Base-by-base conservation (phyloP, 2,113 vertebrate species). In the Mirza zaza region DNA sequence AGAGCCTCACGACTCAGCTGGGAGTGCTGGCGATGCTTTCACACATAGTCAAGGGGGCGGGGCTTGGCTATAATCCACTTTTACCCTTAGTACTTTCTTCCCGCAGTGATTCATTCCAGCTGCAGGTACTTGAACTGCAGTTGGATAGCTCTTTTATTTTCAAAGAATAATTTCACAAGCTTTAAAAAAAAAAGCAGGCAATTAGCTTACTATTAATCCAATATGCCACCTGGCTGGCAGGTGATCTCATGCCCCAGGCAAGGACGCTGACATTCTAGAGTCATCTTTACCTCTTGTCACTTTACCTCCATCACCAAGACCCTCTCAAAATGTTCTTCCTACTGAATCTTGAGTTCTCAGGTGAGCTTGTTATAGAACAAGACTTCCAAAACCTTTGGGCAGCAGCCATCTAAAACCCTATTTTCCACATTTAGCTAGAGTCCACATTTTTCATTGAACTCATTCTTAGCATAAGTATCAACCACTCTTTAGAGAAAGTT, bases 111-210 rank as follows among this genome's bases (percentile, higher is more conserved):
- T 93, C 59, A 79, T 59, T 76, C 25, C 50, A 83, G 61, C 80
- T 83, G 84, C 71, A 50, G 65, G 90, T 23, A 79, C 39, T 68
- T 83, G 39, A 95, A 77, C 21, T 70, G 5, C n/a, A 61, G 39
- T 67, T 70, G 39, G 12, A 85, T 42, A 90, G 45, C 48, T 90
- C 61, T 42, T 65, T 94, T 87, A 48, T 87, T 96, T 87, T 77
- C 80, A 82, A 91, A 97, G 23, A 92, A 83, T 80, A 89, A 82
- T 61, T 76, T 95, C 68, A 87, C 29, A 90, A 86, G 63, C 80
- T 91, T 85, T 45, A 25, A 12, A 61, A 91, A 50, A 45, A 45
- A 45, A 29, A 15, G 17, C 39, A 91, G 29, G 48, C 55, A 92
- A 84, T 86, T 76, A 71, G 17, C 92, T 95, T 79, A 67, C n/a